phyloP scores from a whole-genome alignment of 35 echinoderm and acorn worm genomes.

The Amphiura filiformis region DNA sequence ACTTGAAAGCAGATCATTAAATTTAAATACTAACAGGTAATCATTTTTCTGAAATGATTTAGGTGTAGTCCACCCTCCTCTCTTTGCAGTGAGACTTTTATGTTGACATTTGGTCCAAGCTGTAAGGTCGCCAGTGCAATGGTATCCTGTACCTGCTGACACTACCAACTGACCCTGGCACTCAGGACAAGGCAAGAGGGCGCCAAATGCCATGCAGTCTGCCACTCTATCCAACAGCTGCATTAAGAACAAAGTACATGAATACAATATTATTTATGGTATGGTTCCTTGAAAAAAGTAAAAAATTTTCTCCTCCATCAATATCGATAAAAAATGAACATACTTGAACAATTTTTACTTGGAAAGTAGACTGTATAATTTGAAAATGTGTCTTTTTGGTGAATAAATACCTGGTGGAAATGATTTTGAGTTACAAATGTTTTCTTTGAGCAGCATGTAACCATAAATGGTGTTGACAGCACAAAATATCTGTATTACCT shows the following conservation, averaged over 20 bases:
- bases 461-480: too few relatives aligned
- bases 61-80: conserved; percentile 52
- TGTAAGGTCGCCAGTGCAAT: conserved; percentile 79
- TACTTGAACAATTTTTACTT: too few relatives aligned
- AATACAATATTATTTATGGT: background rate
- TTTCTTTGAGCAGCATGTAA: too few relatives aligned
- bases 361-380: too few relatives aligned
- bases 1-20: background rate
- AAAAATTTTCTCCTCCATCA: too few relatives aligned
- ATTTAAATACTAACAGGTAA: conserved; percentile 68
- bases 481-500: too few relatives aligned
- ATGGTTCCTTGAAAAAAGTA: background rate
- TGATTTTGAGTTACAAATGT: too few relatives aligned
- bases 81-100: conserved; percentile 41
- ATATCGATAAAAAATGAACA: too few relatives aligned
- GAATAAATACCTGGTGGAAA: too few relatives aligned
- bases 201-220: conserved; percentile 93
- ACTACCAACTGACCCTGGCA: conserved; percentile 80
- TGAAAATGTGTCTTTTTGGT: too few relatives aligned
- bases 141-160: conserved; percentile 42
- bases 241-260: background rate
- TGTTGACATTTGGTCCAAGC: conserved; percentile 83
- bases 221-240: conserved; percentile 76
- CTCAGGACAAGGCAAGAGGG: conserved; percentile 60
- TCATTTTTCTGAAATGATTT: conserved; percentile 43